A percentile compares a stretch with the other conserved stretches of the same genome.
These are phyloP conservation scores for Eubasilissa splendida DNA, from an alignment of 2,888 invertebrate species.

Conservation along the genomic window DNA sequence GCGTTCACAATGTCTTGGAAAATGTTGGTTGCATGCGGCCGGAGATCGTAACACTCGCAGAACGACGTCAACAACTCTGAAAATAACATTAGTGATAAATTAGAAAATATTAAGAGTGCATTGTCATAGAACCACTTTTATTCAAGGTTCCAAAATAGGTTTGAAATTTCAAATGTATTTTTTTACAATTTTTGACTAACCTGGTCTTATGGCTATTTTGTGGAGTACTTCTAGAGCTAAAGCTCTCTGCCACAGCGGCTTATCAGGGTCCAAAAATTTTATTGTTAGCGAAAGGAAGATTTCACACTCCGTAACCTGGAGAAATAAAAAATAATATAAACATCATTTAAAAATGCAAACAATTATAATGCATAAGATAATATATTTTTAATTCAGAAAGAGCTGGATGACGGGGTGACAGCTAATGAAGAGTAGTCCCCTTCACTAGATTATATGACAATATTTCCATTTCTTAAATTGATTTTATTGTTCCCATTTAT, in stretches of 20 bases:
- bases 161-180: background rate
- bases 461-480: no score
- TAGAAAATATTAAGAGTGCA: no score
- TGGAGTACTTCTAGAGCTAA: slow-evolving; percentile 96
- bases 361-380: slow-evolving; percentile 5
- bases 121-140: no score
- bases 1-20: slow-evolving; percentile 96
- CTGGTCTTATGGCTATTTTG: slow-evolving; percentile 91
- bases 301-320: slow-evolving; percentile 96
- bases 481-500: no score
- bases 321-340: slow-evolving; percentile 49
- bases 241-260: slow-evolving; percentile 96
- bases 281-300: slow-evolving; percentile 97
- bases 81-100: slow-evolving; percentile 3
- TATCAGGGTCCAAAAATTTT: slow-evolving; percentile 97
- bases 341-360: background rate
- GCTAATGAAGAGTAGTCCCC: no score
- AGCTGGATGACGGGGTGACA: no score
- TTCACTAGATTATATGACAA: no score
- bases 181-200: slow-evolving; percentile 61
- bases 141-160: background rate
- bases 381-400: no score
- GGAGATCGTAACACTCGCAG: slow-evolving; percentile 96
- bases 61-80: slow-evolving; percentile 87
- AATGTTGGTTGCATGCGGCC: slow-evolving; percentile 93